phyloP scores from a whole-genome alignment of 2,888 invertebrate genomes.

The Phragmatobia fuliginosa region DNA sequence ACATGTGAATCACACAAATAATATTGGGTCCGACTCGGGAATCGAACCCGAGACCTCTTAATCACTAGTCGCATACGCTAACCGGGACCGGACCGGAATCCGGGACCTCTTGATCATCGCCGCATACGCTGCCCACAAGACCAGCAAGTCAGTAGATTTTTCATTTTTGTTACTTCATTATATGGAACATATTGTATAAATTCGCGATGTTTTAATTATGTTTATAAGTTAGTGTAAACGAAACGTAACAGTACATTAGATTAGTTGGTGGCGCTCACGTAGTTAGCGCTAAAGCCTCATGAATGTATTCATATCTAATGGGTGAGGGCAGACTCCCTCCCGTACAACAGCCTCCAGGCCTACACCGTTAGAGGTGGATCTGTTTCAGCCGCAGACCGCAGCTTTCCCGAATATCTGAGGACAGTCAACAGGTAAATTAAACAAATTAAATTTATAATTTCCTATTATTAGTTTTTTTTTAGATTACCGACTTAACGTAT shows the following conservation, averaged over 20 bases:
- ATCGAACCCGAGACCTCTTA: no score
- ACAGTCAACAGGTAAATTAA: conserved; percentile 48
- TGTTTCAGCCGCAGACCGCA: conserved; percentile 76
- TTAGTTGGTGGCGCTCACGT: background rate
- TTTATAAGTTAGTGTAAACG: background rate
- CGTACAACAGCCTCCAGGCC: background rate
- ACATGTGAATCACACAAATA: no score
- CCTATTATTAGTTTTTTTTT: no score
- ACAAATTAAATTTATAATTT: background rate
- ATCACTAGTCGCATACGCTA: no score
- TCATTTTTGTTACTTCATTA: no score
- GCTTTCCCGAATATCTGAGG: conserved; percentile 72
- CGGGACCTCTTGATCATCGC: no score
- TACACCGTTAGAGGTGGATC: conserved; percentile 52
- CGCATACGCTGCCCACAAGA: no score
- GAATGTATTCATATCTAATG: background rate
- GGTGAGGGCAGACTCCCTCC: background rate
- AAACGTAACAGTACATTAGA: background rate
- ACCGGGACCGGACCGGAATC: no score
- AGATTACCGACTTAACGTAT: no score
- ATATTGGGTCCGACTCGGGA: no score
- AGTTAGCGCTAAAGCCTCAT: background rate
- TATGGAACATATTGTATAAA: background rate
- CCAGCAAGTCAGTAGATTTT: no score
- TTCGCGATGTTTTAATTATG: background rate